phyloP scores from a whole-genome alignment of 2,113 vertebrate species.

The Antechinus flavipes region DNA sequence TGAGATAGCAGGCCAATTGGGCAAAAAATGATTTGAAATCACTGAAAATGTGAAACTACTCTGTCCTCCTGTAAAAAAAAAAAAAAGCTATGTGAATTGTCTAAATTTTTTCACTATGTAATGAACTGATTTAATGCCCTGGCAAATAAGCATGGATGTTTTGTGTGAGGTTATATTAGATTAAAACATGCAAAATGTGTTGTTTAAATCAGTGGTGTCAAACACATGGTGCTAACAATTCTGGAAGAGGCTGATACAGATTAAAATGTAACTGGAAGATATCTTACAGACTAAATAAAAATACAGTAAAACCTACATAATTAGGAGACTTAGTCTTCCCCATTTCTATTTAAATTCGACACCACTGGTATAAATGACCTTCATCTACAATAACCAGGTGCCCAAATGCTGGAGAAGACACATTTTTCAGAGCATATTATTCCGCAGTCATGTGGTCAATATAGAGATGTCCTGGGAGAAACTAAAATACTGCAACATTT shows the following conservation, averaged over 20 bases:
- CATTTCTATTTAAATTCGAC: neutral
- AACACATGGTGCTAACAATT: neutral
- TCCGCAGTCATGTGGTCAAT: constrained; percentile 66
- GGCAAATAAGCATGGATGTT: neutral
- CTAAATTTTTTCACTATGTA: neutral
- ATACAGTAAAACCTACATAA: neutral
- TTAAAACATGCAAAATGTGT: neutral
- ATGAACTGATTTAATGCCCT: neutral
- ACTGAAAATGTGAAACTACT: neutral
- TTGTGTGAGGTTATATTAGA: neutral
- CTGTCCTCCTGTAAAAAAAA: neutral
- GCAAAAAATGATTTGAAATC: neutral
- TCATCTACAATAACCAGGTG: constrained; percentile 19
- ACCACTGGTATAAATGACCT: neutral
- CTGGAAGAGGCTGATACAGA: neutral
- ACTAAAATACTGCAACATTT: constrained; percentile 49
- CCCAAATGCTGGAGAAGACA: constrained; percentile 38
- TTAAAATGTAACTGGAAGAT: neutral
- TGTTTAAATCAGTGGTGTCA: neutral
- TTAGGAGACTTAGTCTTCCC: neutral
- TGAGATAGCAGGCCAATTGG: neutral
- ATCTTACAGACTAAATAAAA: neutral
- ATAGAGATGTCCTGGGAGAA: constrained; percentile 66
- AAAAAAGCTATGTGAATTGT: neutral
- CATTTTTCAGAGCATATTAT: constrained; percentile 72